Base-by-base conservation (phyloP, 2,888 invertebrate species). In the Volucella bombylans region DNA sequence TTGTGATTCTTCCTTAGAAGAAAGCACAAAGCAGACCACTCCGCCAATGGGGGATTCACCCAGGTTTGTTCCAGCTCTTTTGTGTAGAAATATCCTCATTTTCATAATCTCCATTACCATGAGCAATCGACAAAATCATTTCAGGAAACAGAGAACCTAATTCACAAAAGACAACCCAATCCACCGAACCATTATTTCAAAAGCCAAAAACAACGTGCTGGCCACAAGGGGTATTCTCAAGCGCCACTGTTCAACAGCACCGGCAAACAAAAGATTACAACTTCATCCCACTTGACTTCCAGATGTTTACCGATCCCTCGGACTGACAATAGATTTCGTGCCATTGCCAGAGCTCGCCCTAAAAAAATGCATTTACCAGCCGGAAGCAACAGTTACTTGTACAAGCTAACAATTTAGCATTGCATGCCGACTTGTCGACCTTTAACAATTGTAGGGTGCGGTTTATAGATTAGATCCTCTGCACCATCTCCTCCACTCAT, bases 401-500 rank as follows among this genome's bases (percentile, higher is more conserved):
- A 59, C 77, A 77, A 77, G 68, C 77, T 61, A 77, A 49, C 68
- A 77, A 77, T 77, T 77, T 69, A 77, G 54, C 69, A 54, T 61
- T 41, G 41, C 68, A 68, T 68, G 61, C 45, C 67, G 67, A 45
- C 61, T 77, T 55, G 61, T 49, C 68, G 77, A 77, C 77, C 77
- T 77, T 77, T 77, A 77, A 77, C 77, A 69, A 77, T 62, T 62
- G 76, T 14, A 68, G 77, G 77, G 77, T 69, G 77, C 77, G 77
- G 77, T 62, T 69, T 12, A 31, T 31, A 62, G 69, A 54, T 68
- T 54, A 54, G 54, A 45, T 45, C 11, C 50, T 14, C 18, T 12
- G 59, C 54, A 54, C 54, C 10, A 18, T 39, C 31, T 47, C 47
- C 67, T 43, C 41, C 43, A 14, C 18, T 23, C 67, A 11, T 54